These are phyloP conservation scores for Noctua fimbriata DNA, from an alignment of 2,888 invertebrate genomes.

Conservation along the genomic window DNA sequence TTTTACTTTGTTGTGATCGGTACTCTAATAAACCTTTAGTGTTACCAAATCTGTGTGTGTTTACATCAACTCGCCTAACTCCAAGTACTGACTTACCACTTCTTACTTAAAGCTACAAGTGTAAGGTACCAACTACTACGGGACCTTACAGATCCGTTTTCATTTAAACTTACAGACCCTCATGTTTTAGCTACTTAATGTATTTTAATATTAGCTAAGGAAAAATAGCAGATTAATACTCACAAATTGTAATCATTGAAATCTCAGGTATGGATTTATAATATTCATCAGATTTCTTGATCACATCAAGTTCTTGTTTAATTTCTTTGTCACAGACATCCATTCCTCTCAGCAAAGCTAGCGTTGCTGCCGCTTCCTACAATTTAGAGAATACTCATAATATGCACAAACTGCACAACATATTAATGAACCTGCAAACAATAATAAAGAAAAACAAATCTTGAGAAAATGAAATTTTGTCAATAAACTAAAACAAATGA, in stretches of 20 bases:
- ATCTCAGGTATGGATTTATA: constrained; percentile 77
- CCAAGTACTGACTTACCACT: no score
- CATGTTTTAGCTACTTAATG: neutral
- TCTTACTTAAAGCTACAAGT: no score
- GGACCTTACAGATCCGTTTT: neutral
- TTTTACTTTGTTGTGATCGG: no score
- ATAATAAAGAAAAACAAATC: constrained; percentile 11
- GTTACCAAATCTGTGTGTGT: no score
- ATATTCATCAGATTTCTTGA: constrained; percentile 74
- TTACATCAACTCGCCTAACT: no score
- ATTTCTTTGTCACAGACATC: constrained; percentile 73
- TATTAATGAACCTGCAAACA: constrained; percentile 21
- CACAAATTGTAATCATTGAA: constrained; percentile 76
- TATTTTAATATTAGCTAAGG: neutral
- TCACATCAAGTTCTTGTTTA: constrained; percentile 71
- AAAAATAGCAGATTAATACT: constrained; percentile 58
- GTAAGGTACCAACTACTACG: no score
- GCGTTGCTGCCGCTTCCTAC: constrained; percentile 75
- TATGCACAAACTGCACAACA: constrained; percentile 14
- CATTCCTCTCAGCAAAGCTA: constrained; percentile 77
- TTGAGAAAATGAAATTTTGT: neutral
- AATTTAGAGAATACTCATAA: constrained; percentile 51
- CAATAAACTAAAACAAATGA: no score
- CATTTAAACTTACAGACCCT: neutral
- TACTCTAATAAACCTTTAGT: no score